Evolutionary conservation across 1,140 invertebrate genomes (phyloP).

Genomic region (Diorhabda carinulata): DNA sequence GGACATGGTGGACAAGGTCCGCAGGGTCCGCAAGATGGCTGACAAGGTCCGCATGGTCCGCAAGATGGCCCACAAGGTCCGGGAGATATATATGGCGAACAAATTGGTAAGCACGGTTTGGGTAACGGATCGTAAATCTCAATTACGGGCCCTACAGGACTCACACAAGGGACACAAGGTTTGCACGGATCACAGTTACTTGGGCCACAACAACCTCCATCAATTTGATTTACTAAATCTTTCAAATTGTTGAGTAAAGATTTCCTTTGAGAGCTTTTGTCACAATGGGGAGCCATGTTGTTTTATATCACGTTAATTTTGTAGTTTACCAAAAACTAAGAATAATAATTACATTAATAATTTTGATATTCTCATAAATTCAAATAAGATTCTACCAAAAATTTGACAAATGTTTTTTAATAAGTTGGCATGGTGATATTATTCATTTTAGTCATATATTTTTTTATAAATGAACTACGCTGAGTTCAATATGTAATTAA

Average conservation of each 20-base stretch:
- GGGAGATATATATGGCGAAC: constrained; percentile 31
- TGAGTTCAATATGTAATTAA: too few relatives aligned
- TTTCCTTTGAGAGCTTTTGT: constrained; percentile 34
- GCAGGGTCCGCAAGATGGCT: constrained; percentile 15
- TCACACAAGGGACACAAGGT: constrained; percentile 27
- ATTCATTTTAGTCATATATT: too few relatives aligned
- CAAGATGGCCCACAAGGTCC: constrained; percentile 27
- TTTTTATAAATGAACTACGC: too few relatives aligned
- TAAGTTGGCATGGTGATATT: neutral
- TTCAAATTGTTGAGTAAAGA: constrained; percentile 39
- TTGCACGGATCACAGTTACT: constrained; percentile 27
- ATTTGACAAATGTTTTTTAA: constrained; percentile 1
- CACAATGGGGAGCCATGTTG: constrained; percentile 17
- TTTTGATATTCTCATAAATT: neutral
- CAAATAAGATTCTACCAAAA: neutral
- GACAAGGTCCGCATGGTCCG: constrained; percentile 11
- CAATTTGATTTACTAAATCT: constrained; percentile 39
- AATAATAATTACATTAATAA: neutral
- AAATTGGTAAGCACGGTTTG: constrained; percentile 43
- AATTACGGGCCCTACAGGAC: constrained; percentile 39
- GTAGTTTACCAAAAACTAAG: neutral
- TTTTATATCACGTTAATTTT: neutral
- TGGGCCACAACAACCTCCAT: constrained; percentile 35
- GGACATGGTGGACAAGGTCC: constrained; percentile 34
- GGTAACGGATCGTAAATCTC: constrained; percentile 45